Conservation (phyloP, 1,140 invertebrate species). For the Paramacrobiotus metropolitanus region DNA sequence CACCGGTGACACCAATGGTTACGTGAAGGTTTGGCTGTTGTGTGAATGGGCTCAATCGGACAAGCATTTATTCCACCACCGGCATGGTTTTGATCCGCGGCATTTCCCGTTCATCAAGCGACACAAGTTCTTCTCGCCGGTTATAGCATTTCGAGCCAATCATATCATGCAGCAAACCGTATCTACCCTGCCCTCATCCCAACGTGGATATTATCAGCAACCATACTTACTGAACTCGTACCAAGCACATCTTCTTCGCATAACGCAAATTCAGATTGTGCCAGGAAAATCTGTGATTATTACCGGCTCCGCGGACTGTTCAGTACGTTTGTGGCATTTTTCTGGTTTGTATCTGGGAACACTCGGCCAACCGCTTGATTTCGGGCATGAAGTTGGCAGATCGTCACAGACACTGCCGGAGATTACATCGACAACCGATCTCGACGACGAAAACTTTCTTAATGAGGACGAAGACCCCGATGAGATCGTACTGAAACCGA, state of each 20-base stretch:
- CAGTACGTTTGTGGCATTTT: conserved; percentile 13
- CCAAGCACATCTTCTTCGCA: conserved; percentile 15
- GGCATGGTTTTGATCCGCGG: background rate
- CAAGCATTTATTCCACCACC: background rate
- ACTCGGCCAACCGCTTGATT: background rate
- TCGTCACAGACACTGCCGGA: background rate
- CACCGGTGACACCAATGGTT: background rate
- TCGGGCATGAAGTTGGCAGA: background rate
- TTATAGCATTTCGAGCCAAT: background rate
- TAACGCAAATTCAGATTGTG: conserved; percentile 16
- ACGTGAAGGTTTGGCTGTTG: background rate
- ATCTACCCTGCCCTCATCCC: background rate
- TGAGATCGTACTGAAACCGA: background rate
- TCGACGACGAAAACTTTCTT: background rate
- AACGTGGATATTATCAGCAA: background rate
- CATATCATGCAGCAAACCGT: background rate
- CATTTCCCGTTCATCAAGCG: background rate
- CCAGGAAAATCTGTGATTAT: conserved; percentile 15
- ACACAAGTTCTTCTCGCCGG: background rate
- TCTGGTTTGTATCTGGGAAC: conserved; percentile 10
- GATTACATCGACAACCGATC: background rate
- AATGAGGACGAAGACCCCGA: conserved; percentile 1
- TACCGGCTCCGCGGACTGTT: conserved; percentile 16
- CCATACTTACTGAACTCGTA: conserved; percentile 18
- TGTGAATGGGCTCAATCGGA: background rate